Evolutionary conservation across 2,888 invertebrate genomes (phyloP).

Genomic region (Sturmia bella): DNA sequence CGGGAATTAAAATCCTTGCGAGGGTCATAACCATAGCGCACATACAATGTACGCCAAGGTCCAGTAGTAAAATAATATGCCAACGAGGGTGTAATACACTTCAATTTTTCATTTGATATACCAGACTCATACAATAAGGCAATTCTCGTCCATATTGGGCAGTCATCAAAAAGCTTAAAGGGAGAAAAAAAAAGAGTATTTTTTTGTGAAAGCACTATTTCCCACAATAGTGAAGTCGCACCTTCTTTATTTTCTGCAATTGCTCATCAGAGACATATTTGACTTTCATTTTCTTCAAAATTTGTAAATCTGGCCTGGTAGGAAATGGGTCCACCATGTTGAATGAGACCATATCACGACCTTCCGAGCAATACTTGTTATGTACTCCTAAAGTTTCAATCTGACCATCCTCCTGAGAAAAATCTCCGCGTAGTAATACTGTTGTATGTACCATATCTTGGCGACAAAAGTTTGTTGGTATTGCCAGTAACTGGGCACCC

Average conservation of each 20-base stretch:
- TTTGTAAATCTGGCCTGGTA: constrained; percentile 84
- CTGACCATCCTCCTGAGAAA: constrained; percentile 80
- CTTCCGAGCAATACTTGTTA: constrained; percentile 83
- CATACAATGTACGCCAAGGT: constrained; percentile 96
- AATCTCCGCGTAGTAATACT: constrained; percentile 76
- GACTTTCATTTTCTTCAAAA: constrained; percentile 83
- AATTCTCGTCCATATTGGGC: constrained; percentile 94
- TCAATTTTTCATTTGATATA: constrained; percentile 85
- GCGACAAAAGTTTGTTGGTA: constrained; percentile 90
- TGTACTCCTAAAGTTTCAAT: constrained; percentile 83
- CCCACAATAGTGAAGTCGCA: constrained; percentile 27
- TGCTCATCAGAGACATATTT: constrained; percentile 82
- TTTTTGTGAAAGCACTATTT: neutral
- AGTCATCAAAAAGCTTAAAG: constrained; percentile 88
- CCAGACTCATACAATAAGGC: constrained; percentile 87
- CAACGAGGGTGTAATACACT: constrained; percentile 90
- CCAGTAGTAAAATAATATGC: constrained; percentile 94
- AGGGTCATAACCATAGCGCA: constrained; percentile 95
- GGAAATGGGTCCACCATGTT: constrained; percentile 86
- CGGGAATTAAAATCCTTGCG: constrained; percentile 89
- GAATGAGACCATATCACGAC: constrained; percentile 85
- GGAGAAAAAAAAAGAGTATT: neutral
- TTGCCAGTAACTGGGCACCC: constrained; percentile 85
- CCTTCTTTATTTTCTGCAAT: constrained; percentile 82
- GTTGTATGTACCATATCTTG: constrained; percentile 84